These are phyloP conservation scores for Myotis daubentonii DNA, from an alignment of 2,797 vertebrate species.

Conservation along the genomic window DNA sequence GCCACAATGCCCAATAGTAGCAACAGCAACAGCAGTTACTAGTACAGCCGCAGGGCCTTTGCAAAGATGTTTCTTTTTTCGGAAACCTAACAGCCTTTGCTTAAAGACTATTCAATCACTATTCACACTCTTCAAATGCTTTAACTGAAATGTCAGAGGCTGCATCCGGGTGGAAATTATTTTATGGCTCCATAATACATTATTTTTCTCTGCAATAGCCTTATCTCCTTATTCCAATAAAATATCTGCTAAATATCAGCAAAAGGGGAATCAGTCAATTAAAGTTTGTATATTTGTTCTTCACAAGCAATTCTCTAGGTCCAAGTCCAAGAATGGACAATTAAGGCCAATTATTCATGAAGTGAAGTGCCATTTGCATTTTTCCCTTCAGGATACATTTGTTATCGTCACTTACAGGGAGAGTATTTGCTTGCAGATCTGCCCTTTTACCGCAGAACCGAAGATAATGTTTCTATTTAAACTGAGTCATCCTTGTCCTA, in stretches of 20 bases:
- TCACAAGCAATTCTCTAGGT: background rate
- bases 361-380: background rate
- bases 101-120: background rate
- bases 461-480: constrained; percentile 57
- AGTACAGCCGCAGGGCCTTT: background rate
- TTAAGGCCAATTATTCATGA: constrained; percentile 27
- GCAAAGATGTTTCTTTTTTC: background rate
- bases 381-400: background rate
- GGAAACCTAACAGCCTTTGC: background rate
- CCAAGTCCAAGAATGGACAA: background rate
- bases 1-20: too few relatives aligned
- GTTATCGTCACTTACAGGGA: background rate
- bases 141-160: constrained; percentile 1
- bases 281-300: background rate
- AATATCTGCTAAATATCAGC: background rate
- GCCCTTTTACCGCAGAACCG: constrained; percentile 27
- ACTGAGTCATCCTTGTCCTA: constrained; percentile 57
- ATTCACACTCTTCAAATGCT: background rate
- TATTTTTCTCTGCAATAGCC: background rate
- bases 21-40: background rate
- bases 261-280: constrained; percentile 8
- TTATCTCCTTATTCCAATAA: background rate
- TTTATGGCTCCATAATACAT: background rate
- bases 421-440: constrained; percentile 32
- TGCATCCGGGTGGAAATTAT: background rate